These are phyloP conservation scores for Rhynchomys soricoides DNA, from an alignment of 2,113 vertebrate species.

Conservation along the genomic window DNA sequence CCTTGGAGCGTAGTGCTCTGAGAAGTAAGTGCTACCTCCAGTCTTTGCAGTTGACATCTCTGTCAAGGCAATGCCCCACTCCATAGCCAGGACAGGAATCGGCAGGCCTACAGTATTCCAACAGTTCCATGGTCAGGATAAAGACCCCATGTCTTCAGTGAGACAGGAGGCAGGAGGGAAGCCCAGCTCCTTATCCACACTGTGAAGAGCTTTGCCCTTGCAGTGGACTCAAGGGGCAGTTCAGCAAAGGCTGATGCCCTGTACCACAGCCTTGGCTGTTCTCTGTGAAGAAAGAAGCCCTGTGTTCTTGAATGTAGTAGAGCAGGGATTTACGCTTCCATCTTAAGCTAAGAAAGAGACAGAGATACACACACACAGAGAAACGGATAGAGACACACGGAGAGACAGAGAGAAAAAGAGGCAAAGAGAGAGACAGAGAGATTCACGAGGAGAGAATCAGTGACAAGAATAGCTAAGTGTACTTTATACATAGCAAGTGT, in stretches of 20 bases:
- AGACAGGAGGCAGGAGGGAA: background rate
- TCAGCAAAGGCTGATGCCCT: background rate
- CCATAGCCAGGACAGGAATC: too few species aligned
- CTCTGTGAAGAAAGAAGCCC: background rate
- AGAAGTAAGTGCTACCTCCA: background rate
- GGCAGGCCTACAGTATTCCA: background rate
- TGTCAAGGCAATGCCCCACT: background rate
- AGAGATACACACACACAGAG: background rate
- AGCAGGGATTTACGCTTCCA: background rate
- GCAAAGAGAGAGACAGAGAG: background rate
- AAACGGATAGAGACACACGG: background rate
- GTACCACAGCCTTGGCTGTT: background rate
- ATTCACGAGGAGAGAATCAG: background rate
- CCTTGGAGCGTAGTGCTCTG: background rate
- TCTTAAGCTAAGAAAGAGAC: background rate
- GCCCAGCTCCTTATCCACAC: background rate
- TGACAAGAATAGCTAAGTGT: slow-evolving; percentile 21
- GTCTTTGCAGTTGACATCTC: background rate
- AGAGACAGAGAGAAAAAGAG: background rate
- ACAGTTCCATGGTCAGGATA: background rate
- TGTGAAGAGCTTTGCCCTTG: background rate
- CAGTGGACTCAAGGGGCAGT: background rate
- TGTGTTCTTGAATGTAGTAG: background rate
- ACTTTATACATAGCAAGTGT: slow-evolving; percentile 21
- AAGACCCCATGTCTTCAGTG: background rate